phyloP scores from a whole-genome alignment of 2,113 vertebrate species.

The Pholis gunnellus region DNA sequence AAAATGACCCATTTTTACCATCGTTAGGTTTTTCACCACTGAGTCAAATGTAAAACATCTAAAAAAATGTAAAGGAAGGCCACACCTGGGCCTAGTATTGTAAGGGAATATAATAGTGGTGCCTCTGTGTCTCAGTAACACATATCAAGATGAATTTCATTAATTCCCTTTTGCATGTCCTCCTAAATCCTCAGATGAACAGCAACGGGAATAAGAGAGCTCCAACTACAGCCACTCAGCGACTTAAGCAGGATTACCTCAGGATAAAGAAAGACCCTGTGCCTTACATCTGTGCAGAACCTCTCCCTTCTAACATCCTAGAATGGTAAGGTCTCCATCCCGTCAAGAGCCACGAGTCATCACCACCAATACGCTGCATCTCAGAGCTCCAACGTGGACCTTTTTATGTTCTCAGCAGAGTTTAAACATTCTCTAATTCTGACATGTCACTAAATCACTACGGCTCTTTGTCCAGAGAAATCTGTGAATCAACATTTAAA shows the following conservation, averaged over 20 bases:
- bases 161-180: conserved; percentile 1
- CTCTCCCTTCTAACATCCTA: conserved; percentile 96
- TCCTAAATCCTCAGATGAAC: conserved; percentile 89
- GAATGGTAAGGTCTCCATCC: conserved; percentile 88
- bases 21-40: neutral
- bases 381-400: neutral
- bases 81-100: neutral
- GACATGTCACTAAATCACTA: neutral
- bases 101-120: neutral
- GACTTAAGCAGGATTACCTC: conserved; percentile 98
- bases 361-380: neutral
- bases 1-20: neutral
- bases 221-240: conserved; percentile 96
- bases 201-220: conserved; percentile 94
- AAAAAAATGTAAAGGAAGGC: neutral
- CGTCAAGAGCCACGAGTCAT: too few species aligned
- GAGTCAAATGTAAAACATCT: too few species aligned
- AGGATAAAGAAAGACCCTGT: conserved; percentile 99
- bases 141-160: neutral
- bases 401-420: neutral
- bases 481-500: neutral
- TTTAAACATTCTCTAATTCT: neutral
- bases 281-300: conserved; percentile 98
- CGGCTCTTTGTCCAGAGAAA: neutral
- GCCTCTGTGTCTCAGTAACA: neutral